A percentile compares a stretch with the other conserved stretches of the same genome.
Evolutionary conservation across 2,797 vertebrate species (phyloP).

Genomic region (Enteromius mattozi): DNA sequence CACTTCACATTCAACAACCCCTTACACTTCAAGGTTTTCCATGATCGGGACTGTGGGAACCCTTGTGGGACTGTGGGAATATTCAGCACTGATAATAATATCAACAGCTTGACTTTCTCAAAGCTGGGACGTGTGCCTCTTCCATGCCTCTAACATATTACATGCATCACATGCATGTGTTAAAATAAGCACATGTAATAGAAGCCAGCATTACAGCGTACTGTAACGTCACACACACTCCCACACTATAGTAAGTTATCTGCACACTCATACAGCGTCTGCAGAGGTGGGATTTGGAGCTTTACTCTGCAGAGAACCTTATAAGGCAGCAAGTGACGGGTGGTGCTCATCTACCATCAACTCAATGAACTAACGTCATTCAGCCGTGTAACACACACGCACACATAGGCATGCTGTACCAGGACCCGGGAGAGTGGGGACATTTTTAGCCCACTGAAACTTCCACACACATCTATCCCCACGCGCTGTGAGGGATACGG

Average conservation of each 20-base stretch:
- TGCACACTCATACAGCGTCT: slow-evolving; percentile 34
- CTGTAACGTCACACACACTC: slow-evolving; percentile 21
- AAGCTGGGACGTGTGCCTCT: not conserved
- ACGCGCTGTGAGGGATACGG: slow-evolving; percentile 50
- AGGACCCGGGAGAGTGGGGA: slow-evolving; percentile 44
- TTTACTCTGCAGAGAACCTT: slow-evolving; percentile 56
- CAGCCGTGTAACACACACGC: slow-evolving; percentile 28
- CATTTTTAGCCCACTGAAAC: slow-evolving; percentile 60
- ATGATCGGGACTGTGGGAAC: not conserved
- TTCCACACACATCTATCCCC: slow-evolving; percentile 31
- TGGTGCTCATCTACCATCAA: slow-evolving; percentile 52
- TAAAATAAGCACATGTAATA: slow-evolving; percentile 14
- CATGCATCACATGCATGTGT: slow-evolving; percentile 7
- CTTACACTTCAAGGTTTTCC: not conserved
- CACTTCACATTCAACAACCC: not conserved
- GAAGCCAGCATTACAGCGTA: not conserved
- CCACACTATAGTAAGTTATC: slow-evolving; percentile 30
- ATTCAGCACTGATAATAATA: not conserved
- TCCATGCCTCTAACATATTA: not conserved
- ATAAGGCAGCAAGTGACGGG: slow-evolving; percentile 55
- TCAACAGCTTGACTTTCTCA: not conserved
- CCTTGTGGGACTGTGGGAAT: not conserved
- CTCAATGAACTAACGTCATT: slow-evolving; percentile 61
- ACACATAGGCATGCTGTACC: slow-evolving; percentile 35
- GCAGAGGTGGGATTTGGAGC: slow-evolving; percentile 22